A percentile compares a stretch with the other conserved stretches of the same genome.
phyloP scores from a whole-genome alignment of 2,113 vertebrate species.

The cat (Felis catus) region DNA sequence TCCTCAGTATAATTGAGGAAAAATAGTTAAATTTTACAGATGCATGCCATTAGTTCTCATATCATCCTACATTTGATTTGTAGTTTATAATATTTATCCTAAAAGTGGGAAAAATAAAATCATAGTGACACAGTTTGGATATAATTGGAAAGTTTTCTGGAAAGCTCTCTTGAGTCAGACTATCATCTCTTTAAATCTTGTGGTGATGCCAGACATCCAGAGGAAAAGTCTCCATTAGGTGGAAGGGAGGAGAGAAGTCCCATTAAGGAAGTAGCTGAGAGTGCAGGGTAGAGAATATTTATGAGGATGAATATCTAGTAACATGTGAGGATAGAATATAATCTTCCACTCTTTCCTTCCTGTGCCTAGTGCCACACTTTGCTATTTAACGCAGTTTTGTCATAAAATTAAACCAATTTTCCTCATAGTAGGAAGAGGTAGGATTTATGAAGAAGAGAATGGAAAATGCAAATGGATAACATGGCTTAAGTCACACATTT shows the following conservation, averaged over 20 bases:
- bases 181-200: background rate
- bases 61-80: constrained; percentile 1
- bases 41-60: constrained; percentile 3
- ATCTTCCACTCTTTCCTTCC: background rate
- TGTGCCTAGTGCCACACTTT: background rate
- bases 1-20: background rate
- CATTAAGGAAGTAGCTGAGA: background rate
- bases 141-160: background rate
- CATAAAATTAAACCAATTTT: background rate
- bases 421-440: background rate
- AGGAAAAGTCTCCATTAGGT: background rate
- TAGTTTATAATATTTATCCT: background rate
- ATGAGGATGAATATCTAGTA: background rate
- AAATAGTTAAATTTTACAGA: background rate
- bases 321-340: background rate
- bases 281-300: background rate
- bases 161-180: background rate
- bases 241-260: background rate
- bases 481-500: background rate
- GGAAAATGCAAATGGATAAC: background rate
- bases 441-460: background rate
- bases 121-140: background rate
- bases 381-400: background rate
- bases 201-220: background rate
- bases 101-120: background rate